These are phyloP conservation scores for Manacus vitellinus DNA, from an alignment of 2,113 vertebrate genomes.

Conservation along the genomic window DNA sequence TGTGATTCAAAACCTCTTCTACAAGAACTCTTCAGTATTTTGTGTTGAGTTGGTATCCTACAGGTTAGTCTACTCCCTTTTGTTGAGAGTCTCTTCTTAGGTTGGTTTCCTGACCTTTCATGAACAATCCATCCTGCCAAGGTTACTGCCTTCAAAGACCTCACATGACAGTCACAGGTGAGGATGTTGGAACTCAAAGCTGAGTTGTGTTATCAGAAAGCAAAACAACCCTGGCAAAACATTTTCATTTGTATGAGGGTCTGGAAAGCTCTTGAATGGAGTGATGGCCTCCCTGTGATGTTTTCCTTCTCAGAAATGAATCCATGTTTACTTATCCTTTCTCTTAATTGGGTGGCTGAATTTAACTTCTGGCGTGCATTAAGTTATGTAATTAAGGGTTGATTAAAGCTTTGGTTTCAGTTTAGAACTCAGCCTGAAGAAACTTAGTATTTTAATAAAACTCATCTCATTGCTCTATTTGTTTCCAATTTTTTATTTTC, in stretches of 20 bases:
- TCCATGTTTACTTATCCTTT: constrained; percentile 20
- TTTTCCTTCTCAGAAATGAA: background rate
- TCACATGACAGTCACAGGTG: background rate
- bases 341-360: background rate
- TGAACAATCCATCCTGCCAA: background rate
- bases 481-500: background rate
- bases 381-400: constrained; percentile 34
- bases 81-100: background rate
- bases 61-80: background rate
- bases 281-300: background rate
- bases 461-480: background rate
- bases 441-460: background rate
- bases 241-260: constrained; percentile 2
- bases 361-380: constrained; percentile 35
- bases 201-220: background rate
- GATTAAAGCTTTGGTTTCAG: constrained; percentile 32
- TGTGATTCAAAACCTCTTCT: background rate
- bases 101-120: background rate
- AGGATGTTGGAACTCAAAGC: background rate
- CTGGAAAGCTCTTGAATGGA: background rate
- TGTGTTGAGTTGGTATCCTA: background rate
- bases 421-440: constrained; percentile 3
- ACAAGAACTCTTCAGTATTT: background rate
- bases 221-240: background rate
- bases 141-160: background rate